These are phyloP conservation scores for Triplophysa siluroides DNA, from an alignment of 2,113 vertebrate genomes.

Conservation along the genomic window DNA sequence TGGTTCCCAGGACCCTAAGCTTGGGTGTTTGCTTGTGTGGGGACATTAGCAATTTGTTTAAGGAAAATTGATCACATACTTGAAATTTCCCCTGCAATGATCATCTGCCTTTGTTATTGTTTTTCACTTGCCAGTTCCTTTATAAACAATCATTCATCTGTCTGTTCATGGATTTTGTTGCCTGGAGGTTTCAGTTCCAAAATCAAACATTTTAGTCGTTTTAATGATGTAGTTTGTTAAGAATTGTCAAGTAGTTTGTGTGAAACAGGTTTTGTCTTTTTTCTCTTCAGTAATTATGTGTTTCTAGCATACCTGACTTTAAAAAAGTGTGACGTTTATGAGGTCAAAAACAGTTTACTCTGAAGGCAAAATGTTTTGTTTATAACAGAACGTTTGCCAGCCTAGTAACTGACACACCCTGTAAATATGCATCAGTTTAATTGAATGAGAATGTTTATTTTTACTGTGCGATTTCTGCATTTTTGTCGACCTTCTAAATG, in stretches of 20 bases:
- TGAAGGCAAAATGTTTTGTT: conserved; percentile 71
- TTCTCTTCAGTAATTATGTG: conserved; percentile 75
- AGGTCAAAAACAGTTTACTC: conserved; percentile 67
- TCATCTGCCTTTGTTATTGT: conserved; percentile 50
- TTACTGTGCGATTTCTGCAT: too few species aligned
- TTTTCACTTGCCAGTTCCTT: conserved; percentile 49
- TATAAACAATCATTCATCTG: conserved; percentile 63
- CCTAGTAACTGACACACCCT: conserved; percentile 40
- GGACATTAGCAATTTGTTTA: conserved; percentile 24
- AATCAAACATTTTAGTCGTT: conserved; percentile 65
- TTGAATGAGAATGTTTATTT: neutral
- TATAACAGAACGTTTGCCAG: conserved; percentile 63
- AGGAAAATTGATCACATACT: conserved; percentile 47
- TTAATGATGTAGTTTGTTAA: conserved; percentile 83
- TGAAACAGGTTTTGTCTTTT: conserved; percentile 78
- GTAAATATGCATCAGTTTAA: conserved; percentile 49
- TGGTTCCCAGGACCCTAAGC: conserved; percentile 4
- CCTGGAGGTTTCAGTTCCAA: conserved; percentile 55
- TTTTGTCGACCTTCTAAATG: too few species aligned
- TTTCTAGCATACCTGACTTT: conserved; percentile 82
- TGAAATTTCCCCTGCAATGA: conserved; percentile 26
- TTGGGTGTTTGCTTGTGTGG: neutral
- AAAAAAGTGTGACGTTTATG: conserved; percentile 82
- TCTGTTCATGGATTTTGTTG: conserved; percentile 55
- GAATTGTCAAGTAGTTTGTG: conserved; percentile 81